Evolutionary conservation across 2,888 invertebrate genomes (phyloP), one percentile per base, ranked within the genome.

Genomic region (Chymomyza procnemis): DNA sequence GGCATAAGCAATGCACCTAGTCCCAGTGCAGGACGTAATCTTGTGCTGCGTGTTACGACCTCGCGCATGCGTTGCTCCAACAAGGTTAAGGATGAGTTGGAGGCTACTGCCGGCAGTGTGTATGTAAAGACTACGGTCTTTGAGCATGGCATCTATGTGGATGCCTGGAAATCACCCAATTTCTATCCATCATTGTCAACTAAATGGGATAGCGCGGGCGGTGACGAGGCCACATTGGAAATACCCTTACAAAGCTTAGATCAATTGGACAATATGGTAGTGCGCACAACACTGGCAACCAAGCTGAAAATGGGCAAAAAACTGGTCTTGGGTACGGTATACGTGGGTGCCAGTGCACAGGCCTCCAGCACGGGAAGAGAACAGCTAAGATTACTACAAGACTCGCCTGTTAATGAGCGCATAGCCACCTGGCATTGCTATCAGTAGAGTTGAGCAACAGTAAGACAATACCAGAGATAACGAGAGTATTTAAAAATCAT

Each of bases 61-160:
- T 70, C 90, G 1, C 87, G 90, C 63, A 90, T 91, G 90, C 85
- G 91, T 5, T 91, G 90, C 70, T 88, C 91, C 55, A 89, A 90
- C 66, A 91, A 90, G 76, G 90, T 90, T 2, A 91, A 91, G 78
- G 91, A 91, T 59, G 91, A 91, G 41, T 82, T 91, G 64, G 91
- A 91, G 73, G 85, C 84, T 48, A 88, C 88, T 8, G 90, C 90
- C n/a, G 87, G 88, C 46, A 94, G 94, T 63, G 92, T 96, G 81
- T 96, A 96, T 88, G 92, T 96, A 72, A 96, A 96, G 91, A 95
- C 96, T 67, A 94, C 94, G 0, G 93, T 95, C 69, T 93, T 94
- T 72, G 95, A 96, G 87, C 93, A 93, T 69, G 94, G 93, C 76
- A 93, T 91, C 61, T 91, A 92, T 47, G 91, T 92, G 30, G 91